Evolutionary conservation across 2,113 vertebrate genomes (phyloP), one percentile per base, ranked within the genome.

Genomic region (Mirza zaza): DNA sequence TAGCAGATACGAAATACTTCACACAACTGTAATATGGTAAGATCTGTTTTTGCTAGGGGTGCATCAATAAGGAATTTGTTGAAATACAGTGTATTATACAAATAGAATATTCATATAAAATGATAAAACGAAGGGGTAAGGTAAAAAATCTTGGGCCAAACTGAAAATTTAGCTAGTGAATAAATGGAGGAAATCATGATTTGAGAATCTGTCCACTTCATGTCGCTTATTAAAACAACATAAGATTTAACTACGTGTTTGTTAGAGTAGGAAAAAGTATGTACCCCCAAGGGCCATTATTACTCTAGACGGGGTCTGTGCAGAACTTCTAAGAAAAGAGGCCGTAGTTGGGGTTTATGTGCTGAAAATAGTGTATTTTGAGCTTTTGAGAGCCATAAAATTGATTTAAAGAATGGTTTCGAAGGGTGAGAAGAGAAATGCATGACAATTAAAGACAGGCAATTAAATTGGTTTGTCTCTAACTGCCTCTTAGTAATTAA

Each of bases 351-450:
- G 48, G 29, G 79, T 48, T 85, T 42, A 67, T 55, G 67, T 12
- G 77, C 63, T 68, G 81, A 77, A 79, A 20, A 20, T 29, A 20
- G 59, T 42, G 55, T 48, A 95, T 93, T 89, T 94, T 21, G 90
- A 79, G 67, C 59, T 85, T 96, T 87, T 48, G 87, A 61, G 89
- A 94, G 63, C 75, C 48, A 29, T 81, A 36, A 34, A 95, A 95
- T 2, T 89, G 86, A 97, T 94, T 63, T 94, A 81, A 96, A 70
- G 36, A 94, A 95, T 14, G 95, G 96, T 34, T 71, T 93, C 63
- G 14, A 13, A 23, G 70, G 50, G 23, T 57, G 86, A 34, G 70
- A 89, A 67, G 87, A 90, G 32, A 88, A 57, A 95, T 63, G 76
- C 45, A 48, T 59, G 50, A 94, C 92, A 90, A 95, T 45, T 81